phyloP scores from a whole-genome alignment of 2,113 vertebrate species.

The Ciconia boyciana region DNA sequence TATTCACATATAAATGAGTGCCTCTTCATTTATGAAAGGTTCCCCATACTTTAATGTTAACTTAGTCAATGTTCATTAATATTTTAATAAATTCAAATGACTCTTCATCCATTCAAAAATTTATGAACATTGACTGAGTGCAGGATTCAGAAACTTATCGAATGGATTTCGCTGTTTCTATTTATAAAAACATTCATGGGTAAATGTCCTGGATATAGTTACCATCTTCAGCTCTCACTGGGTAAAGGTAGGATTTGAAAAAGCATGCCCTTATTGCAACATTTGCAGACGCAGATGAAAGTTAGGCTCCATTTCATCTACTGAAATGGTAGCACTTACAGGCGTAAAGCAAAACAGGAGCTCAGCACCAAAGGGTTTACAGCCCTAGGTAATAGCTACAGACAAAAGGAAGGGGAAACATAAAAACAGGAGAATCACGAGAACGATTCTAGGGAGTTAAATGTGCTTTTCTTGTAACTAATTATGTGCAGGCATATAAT shows the following conservation, averaged over 20 bases:
- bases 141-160: not conserved
- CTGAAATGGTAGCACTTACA: not conserved
- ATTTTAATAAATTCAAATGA: conserved; percentile 41
- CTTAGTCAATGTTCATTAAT: conserved; percentile 39
- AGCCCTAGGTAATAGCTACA: not conserved
- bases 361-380: not conserved
- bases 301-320: not conserved
- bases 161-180: not conserved
- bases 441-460: not conserved
- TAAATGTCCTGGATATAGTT: not conserved
- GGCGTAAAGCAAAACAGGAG: not conserved
- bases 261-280: not conserved
- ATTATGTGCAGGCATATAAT: not conserved
- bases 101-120: conserved; percentile 30
- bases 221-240: not conserved
- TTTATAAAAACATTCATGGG: not conserved
- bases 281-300: not conserved
- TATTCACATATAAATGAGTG: not conserved
- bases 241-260: not conserved
- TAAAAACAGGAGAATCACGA: not conserved
- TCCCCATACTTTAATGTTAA: not conserved
- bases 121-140: conserved; percentile 22
- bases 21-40: not conserved
- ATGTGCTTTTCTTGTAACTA: not conserved
- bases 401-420: not conserved